Evolutionary conservation across 1,140 invertebrate genomes (phyloP), one percentile per base, ranked within the genome.

Genomic region (Periplaneta americana): DNA sequence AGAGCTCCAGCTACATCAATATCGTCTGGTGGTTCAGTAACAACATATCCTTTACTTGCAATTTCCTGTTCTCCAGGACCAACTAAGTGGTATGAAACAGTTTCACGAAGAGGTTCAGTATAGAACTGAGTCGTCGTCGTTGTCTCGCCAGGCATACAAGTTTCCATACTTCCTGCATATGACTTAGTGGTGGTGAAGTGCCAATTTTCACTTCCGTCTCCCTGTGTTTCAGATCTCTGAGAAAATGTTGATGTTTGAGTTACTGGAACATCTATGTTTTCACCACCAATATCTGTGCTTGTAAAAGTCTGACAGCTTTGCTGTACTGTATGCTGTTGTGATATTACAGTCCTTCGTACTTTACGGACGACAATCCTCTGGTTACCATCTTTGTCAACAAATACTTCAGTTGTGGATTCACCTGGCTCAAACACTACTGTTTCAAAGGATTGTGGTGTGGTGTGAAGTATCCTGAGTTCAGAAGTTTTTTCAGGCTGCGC

Each of bases 381-480:
- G 0, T 93, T 95, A n/a, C 95, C 94, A 87, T 96, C 94, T 34
- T 94, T 91, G 84, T 95, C 94, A 0, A 95, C 93, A 11, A 96
- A 92, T 3, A 96, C 92, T 88, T 95, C 94, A 15, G 93, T 95
- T n/a, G 91, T 89, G 15, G 92, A 93, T 85, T 95, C 92, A 86
- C 95, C 94, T 0, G 94, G 94, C 86, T 95, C 94, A 0, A 93
- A 90, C 83, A 95, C 90, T 3, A 95, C 89, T 1, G 95, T 95
- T 86, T 95, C 95, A 85, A 95, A 95, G 0, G 94, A 91, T 84
- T 95, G 93, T n/a, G 93, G 93, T 34, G 92, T 88, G 75, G 89
- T 89, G 84, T 93, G 93, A 18, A 89, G 90, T 34, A 94, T 94
- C 85, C 92, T 93, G 17, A 94, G 85, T 80, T 93, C 90, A 22